phyloP scores from a whole-genome alignment of 1,140 invertebrate genomes.

The Neodiprion pinetum region DNA sequence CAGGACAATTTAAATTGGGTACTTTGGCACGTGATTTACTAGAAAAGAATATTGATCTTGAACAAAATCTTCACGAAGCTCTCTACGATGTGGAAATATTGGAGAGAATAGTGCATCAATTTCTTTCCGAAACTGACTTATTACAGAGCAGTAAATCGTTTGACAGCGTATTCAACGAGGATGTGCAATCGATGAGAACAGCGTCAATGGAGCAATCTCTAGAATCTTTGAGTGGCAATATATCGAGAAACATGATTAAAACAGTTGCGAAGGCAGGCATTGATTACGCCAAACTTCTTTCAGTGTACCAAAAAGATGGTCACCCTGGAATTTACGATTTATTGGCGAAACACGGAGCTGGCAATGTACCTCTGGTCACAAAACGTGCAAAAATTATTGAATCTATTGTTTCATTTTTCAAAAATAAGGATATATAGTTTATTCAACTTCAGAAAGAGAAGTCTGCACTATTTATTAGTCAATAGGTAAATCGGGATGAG shows the following conservation, averaged over 20 bases:
- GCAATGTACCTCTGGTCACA: too few species aligned
- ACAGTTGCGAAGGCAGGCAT: constrained; percentile 21
- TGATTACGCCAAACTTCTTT: not conserved
- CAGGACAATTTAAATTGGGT: constrained; percentile 19
- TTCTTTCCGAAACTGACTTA: not conserved
- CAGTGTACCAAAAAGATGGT: too few species aligned
- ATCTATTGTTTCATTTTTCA: too few species aligned
- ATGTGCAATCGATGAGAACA: constrained; percentile 16
- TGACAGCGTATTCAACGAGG: constrained; percentile 10
- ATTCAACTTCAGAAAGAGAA: too few species aligned
- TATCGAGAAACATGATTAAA: constrained; percentile 21
- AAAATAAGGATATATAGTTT: too few species aligned
- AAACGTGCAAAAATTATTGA: too few species aligned
- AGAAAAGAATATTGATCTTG: not conserved
- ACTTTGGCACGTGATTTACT: not conserved
- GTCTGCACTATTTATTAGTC: too few species aligned
- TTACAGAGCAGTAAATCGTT: constrained; percentile 7
- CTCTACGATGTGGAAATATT: constrained; percentile 5
- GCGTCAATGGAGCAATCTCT: constrained; percentile 16
- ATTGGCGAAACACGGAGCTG: too few species aligned
- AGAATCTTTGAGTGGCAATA: constrained; percentile 18
- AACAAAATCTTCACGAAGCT: constrained; percentile 1
- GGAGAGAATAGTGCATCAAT: not conserved
- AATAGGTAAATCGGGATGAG: too few species aligned
- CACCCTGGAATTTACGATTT: too few species aligned